Percentiles rank a stretch among this genome's conserved stretches.
These are phyloP conservation scores for Centrocercus urophasianus DNA, from an alignment of 2,113 vertebrate species.

Conservation along the genomic window DNA sequence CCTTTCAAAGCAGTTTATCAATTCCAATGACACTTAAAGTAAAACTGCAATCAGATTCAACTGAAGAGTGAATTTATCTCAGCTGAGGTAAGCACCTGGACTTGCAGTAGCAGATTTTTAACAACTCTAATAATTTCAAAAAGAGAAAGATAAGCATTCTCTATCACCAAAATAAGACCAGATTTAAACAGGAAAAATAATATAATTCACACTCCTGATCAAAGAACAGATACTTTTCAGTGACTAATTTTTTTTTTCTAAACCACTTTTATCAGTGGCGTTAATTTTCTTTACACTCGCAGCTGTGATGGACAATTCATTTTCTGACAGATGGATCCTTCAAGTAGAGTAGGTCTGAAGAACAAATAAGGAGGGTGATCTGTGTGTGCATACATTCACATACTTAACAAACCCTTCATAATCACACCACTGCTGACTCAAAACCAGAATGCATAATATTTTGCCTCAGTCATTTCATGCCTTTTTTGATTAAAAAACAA, in stretches of 20 bases:
- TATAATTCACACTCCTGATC: not conserved
- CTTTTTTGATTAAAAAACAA: not conserved
- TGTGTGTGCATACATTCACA: rapidly evolving
- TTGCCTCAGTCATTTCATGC: not conserved
- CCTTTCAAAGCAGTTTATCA: not conserved
- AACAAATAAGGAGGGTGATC: not conserved
- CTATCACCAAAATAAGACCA: not conserved
- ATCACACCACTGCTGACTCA: not conserved
- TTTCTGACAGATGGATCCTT: not conserved
- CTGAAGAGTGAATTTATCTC: not conserved
- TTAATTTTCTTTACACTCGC: not conserved
- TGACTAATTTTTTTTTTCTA: rapidly evolving
- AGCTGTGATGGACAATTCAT: not conserved
- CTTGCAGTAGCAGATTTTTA: not conserved
- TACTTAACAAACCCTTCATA: not conserved
- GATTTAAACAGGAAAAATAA: not conserved
- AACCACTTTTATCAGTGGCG: not conserved
- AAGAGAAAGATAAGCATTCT: not conserved
- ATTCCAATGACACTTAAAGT: not conserved
- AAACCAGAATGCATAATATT: not conserved
- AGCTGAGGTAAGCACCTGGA: not conserved
- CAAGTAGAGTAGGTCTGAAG: not conserved
- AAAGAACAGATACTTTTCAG: not conserved
- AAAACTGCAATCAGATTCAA: not conserved
- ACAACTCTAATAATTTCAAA: rapidly evolving